phyloP scores from a whole-genome alignment of 2,888 invertebrate genomes.

The Plusia festucae region DNA sequence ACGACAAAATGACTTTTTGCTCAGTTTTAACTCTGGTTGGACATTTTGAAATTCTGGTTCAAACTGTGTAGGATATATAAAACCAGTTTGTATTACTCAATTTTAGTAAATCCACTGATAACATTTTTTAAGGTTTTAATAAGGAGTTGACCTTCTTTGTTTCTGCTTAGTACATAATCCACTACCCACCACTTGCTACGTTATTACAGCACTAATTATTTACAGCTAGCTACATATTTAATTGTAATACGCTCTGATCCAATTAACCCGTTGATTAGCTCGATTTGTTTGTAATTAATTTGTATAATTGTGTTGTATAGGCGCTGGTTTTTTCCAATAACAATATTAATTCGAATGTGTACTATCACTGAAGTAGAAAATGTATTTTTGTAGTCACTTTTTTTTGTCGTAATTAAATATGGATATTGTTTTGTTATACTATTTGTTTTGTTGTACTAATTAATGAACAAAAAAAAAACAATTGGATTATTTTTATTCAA shows the following conservation, averaged over 20 bases:
- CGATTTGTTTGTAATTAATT: conserved; percentile 49
- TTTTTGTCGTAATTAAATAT: not conserved
- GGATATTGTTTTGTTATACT: not conserved
- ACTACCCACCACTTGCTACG: conserved; percentile 14
- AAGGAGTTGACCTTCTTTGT: conserved; percentile 20
- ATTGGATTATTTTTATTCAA: not conserved
- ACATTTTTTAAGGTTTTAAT: not conserved
- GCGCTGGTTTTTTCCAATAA: conserved; percentile 20
- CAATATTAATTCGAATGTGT: not conserved
- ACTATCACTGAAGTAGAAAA: not conserved
- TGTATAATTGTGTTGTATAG: conserved; percentile 36
- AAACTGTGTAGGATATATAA: no score
- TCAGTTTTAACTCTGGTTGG: no score
- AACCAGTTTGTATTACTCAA: no score
- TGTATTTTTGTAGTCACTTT: not conserved
- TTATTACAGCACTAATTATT: conserved; percentile 47
- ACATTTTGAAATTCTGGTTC: no score
- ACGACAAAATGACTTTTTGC: no score
- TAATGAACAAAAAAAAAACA: not conserved
- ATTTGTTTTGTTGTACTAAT: not conserved
- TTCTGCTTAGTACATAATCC: not conserved
- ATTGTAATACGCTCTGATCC: conserved; percentile 48
- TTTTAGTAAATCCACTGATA: no score
- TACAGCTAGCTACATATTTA: conserved; percentile 50
- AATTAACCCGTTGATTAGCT: conserved; percentile 57